A percentile compares a stretch with the other conserved stretches of the same genome.
Conservation (phyloP, 1,140 invertebrate genomes). For the Drosophila watanabei region DNA sequence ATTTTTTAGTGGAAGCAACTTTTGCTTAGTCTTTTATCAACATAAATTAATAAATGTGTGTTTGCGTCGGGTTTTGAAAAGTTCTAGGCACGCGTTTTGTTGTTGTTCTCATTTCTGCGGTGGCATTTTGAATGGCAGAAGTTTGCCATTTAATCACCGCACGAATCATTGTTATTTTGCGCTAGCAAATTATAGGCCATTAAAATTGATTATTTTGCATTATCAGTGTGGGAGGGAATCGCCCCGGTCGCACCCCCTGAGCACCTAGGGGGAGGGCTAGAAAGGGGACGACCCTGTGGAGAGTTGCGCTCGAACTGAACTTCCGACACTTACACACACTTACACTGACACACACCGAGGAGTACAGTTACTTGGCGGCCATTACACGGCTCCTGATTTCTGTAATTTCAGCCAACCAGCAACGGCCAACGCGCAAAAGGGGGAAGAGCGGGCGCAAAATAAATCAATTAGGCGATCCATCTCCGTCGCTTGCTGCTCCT, state of each 20-base stretch:
- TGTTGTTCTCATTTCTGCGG: slow-evolving; percentile 10
- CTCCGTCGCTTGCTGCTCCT: slow-evolving; percentile 32
- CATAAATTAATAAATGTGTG: slow-evolving; percentile 54
- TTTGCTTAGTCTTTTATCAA: slow-evolving; percentile 53
- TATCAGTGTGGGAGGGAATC: slow-evolving; percentile 44
- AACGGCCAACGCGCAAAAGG: slow-evolving; percentile 8
- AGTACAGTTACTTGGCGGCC: slow-evolving; percentile 43
- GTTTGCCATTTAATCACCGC: slow-evolving; percentile 54
- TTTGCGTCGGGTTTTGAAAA: slow-evolving; percentile 15
- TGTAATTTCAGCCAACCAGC: slow-evolving; percentile 53
- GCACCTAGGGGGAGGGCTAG: not conserved
- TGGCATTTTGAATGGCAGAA: slow-evolving; percentile 51
- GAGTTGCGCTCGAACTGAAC: slow-evolving; percentile 23
- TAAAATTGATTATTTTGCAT: slow-evolving; percentile 79
- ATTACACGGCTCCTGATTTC: slow-evolving; percentile 53
- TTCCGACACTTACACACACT: slow-evolving; percentile 28
- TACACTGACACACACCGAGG: no score
- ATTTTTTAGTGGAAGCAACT: slow-evolving; percentile 54
- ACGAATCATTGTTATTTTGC: slow-evolving; percentile 69
- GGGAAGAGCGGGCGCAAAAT: slow-evolving; percentile 44
- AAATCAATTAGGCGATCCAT: slow-evolving; percentile 71
- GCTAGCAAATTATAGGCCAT: slow-evolving; percentile 72
- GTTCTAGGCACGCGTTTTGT: slow-evolving; percentile 2
- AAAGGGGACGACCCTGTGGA: not conserved
- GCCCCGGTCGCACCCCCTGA: slow-evolving; percentile 14